Conservation (phyloP, 2,888 invertebrate genomes). For the Cheilosia soror region DNA sequence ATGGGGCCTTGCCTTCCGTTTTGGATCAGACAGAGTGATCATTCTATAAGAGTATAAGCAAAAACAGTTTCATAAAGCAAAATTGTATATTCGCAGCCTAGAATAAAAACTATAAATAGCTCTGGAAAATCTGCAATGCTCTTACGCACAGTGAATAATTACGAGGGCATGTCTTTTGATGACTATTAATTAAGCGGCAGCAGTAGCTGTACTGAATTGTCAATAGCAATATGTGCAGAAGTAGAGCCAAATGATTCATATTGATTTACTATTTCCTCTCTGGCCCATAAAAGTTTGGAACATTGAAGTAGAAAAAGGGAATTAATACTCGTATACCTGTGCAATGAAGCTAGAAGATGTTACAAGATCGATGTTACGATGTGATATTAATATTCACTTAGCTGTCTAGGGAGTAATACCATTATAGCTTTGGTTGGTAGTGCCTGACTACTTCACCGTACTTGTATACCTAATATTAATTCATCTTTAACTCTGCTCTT, state of each 20-base stretch:
- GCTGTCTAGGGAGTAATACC: too few species aligned
- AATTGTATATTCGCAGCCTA: constrained; percentile 42
- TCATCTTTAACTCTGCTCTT: too few species aligned
- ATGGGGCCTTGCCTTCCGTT: constrained; percentile 31
- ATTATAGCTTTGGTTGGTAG: too few species aligned
- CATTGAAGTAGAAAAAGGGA: too few species aligned
- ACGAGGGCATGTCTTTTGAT: constrained; percentile 22
- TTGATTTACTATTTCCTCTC: background rate
- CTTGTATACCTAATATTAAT: too few species aligned
- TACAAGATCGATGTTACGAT: too few species aligned
- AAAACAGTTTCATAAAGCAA: background rate
- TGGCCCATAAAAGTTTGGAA: too few species aligned
- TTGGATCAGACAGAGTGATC: constrained; percentile 4
- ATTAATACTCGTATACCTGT: too few species aligned
- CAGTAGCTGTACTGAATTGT: constrained; percentile 11
- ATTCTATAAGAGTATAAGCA: constrained; percentile 5
- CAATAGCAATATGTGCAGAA: background rate
- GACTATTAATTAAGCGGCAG: constrained; percentile 34
- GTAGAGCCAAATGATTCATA: background rate
- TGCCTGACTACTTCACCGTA: too few species aligned
- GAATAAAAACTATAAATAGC: constrained; percentile 48
- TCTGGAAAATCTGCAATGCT: constrained; percentile 40
- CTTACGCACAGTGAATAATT: constrained; percentile 45
- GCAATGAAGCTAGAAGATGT: too few species aligned
- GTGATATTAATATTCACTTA: too few species aligned